Percentiles rank a stretch among this genome's conserved stretches.
phyloP scores from a whole-genome alignment of 2,113 vertebrate species.

The Hucho hucho region DNA sequence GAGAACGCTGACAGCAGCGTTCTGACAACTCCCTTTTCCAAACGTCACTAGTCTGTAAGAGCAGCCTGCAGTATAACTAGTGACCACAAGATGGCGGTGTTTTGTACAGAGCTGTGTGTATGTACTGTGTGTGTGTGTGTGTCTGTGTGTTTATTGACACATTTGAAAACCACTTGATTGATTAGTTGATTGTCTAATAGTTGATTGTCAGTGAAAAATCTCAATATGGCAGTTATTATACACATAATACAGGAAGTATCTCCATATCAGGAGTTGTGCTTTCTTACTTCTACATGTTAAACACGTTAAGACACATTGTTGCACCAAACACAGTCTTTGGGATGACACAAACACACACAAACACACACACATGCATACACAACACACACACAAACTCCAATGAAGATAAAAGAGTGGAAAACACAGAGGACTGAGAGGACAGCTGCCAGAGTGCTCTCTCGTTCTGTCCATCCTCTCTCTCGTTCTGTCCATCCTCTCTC shows the following conservation, averaged over 20 bases:
- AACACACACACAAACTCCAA: constrained; percentile 60
- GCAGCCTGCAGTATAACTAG: constrained; percentile 44
- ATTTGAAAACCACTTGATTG: background rate
- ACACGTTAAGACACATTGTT: constrained; percentile 65
- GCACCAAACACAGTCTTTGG: constrained; percentile 69
- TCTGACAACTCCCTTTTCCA: constrained; percentile 18
- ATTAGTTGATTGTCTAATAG: constrained; percentile 58
- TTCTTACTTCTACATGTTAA: constrained; percentile 14
- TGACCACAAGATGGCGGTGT: constrained; percentile 59
- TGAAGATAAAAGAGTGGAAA: constrained; percentile 3
- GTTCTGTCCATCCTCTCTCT: background rate
- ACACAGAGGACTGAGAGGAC: background rate
- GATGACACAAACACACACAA: constrained; percentile 58
- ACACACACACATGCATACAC: constrained; percentile 65
- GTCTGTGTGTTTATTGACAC: constrained; percentile 25
- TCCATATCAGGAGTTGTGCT: constrained; percentile 28
- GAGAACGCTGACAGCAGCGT: constrained; percentile 36
- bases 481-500: background rate
- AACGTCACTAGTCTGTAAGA: background rate
- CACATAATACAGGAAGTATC: constrained; percentile 34
- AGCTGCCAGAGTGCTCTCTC: background rate
- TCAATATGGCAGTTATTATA: constrained; percentile 30
- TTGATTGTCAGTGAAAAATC: constrained; percentile 59
- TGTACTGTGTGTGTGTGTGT: background rate
- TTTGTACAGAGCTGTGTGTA: constrained; percentile 4